A percentile compares a stretch with the other conserved stretches of the same genome.
phyloP scores from a whole-genome alignment of 2,797 vertebrate species.

The Oryzias dopingdopingensis region DNA sequence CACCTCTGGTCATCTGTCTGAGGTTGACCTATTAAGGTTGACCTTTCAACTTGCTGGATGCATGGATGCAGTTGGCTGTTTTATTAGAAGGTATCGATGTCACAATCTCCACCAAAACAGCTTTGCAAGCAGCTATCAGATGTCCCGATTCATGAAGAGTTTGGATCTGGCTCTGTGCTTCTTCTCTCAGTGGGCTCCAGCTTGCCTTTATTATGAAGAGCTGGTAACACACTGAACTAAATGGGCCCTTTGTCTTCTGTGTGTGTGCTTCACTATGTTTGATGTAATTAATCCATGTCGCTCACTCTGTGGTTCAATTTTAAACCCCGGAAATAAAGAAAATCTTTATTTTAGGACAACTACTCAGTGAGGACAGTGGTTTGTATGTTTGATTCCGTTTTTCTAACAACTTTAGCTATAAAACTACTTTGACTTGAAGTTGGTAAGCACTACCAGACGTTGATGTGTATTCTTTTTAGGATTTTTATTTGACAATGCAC shows the following conservation, averaged over 20 bases:
- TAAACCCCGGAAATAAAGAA: slow-evolving; percentile 24
- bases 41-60: slow-evolving; percentile 59
- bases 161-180: slow-evolving; percentile 63
- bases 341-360: background rate
- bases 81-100: slow-evolving; percentile 71
- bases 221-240: slow-evolving; percentile 72
- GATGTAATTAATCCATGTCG: slow-evolving; percentile 45
- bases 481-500: no score
- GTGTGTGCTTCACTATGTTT: slow-evolving; percentile 33
- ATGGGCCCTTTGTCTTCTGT: slow-evolving; percentile 76
- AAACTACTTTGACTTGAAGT: no score
- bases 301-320: slow-evolving; percentile 25
- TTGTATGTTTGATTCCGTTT: no score
- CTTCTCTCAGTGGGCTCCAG: slow-evolving; percentile 68
- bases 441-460: no score
- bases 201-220: slow-evolving; percentile 76
- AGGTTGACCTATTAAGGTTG: slow-evolving; percentile 69
- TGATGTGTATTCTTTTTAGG: no score
- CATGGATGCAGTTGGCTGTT: slow-evolving; percentile 68
- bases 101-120: slow-evolving; percentile 61
- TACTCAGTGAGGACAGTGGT: no score
- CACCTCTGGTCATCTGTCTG: slow-evolving; percentile 57
- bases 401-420: no score
- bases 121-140: slow-evolving; percentile 67
- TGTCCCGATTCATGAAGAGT: slow-evolving; percentile 80